These are phyloP conservation scores for Polydrusus tereticollis DNA, from an alignment of 2,888 invertebrate species.

Conservation along the genomic window DNA sequence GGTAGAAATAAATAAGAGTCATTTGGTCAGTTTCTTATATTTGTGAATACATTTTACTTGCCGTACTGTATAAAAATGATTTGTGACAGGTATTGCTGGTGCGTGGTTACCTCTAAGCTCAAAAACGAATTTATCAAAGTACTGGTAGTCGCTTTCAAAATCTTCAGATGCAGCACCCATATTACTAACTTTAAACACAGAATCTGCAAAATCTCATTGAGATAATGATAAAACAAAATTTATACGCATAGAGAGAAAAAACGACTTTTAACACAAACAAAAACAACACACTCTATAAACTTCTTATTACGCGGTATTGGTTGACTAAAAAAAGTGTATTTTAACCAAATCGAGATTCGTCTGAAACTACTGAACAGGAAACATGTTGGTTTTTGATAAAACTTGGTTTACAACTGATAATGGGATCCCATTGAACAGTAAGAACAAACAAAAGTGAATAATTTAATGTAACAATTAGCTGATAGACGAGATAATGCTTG, in stretches of 20 bases:
- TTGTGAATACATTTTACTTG: too few species aligned
- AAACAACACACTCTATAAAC: background rate
- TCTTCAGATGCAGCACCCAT: background rate
- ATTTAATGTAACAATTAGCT: conserved; percentile 15
- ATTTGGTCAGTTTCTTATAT: too few species aligned
- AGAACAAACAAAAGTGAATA: conserved; percentile 37
- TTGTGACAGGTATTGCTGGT: too few species aligned
- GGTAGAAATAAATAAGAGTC: too few species aligned
- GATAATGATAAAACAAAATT: too few species aligned
- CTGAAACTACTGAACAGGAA: conserved; percentile 36
- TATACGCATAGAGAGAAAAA: too few species aligned
- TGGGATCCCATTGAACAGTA: conserved; percentile 15
- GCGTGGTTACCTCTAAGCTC: conserved; percentile 51
- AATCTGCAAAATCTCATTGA: too few species aligned
- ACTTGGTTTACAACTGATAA: conserved; percentile 42
- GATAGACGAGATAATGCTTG: conserved; percentile 2
- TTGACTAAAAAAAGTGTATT: too few species aligned
- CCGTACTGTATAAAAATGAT: too few species aligned
- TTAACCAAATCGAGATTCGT: background rate
- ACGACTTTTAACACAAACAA: background rate
- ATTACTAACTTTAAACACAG: background rate
- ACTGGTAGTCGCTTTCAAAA: conserved; percentile 32
- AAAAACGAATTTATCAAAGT: conserved; percentile 50
- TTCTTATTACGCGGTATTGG: too few species aligned
- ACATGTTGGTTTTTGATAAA: conserved; percentile 45